Base-by-base conservation (phyloP, 2,797 vertebrate species). In the Paguma larvata region DNA sequence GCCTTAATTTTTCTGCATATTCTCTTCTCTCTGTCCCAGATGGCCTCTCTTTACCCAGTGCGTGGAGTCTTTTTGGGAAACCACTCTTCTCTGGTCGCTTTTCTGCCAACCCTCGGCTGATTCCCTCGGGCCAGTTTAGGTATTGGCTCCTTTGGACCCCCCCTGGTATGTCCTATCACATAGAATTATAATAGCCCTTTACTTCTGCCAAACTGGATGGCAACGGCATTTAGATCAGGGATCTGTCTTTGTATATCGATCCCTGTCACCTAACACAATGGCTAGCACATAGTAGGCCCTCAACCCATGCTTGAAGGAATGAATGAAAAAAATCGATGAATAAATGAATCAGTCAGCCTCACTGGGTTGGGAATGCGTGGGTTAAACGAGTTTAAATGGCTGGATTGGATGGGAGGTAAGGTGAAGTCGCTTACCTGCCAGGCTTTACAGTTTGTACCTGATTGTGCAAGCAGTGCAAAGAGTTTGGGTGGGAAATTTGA, bases 401-500 rank as follows among this genome's bases (percentile, higher is more conserved):
- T 77, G 51, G 59, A 86, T 11, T 41, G 21, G 18, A 84, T 63
- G 51, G 41, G 34, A 63, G 63, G 44, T 67, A 23, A 59, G 72
- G 53, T 70, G 48, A 18, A 78, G n/a, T 89, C n/a, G 18, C 27
- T 85, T 53, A 38, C 78, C 56, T 46, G 51, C 46, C 91, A 70
- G 30, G 3, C 62, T 94, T 70, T 94, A 41, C 46, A 38, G 32
- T 44, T 89, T 95, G 53, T 32, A 18, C 56, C 46, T 91, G 93
- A 34, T 75, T 30, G 11, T 12, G 34, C 85, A 87, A 90, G 75
- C 51, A 85, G 70, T 32, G 63, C 25, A 85, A 86, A 73, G 48
- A 75, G 78, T 89, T 59, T 44, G 78, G 82, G 79, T 80, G 84
- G 84, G 38, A 72, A 91, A 95, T 92, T 82, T 85, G 79, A 97